Evolutionary conservation across 1,140 invertebrate species (phyloP).

Genomic region (Drosophila equinoxialis): DNA sequence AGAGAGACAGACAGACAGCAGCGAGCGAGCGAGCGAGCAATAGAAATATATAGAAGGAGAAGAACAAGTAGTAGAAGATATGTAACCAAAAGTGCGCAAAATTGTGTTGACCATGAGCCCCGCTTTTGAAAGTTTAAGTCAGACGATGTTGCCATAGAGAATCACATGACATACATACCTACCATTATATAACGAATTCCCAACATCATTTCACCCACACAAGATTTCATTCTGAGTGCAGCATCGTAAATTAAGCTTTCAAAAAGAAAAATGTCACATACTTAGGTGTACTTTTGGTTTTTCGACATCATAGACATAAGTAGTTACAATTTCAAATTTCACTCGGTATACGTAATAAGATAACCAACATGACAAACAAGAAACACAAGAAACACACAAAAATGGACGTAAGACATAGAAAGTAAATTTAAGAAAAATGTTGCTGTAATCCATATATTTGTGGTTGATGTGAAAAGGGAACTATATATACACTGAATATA

Average conservation of each 20-base stretch:
- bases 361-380: constrained; percentile 5
- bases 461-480: constrained; percentile 5
- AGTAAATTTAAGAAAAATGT: background rate
- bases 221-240: constrained; percentile 7
- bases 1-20: constrained; percentile 3
- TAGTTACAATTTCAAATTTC: constrained; percentile 40
- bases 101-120: constrained; percentile 68
- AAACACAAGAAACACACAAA: background rate
- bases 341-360: constrained; percentile 68
- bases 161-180: background rate
- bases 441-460: constrained; percentile 7
- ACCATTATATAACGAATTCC: background rate
- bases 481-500: constrained; percentile 4
- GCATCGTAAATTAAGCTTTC: constrained; percentile 63
- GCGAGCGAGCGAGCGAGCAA: constrained; percentile 4
- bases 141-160: constrained; percentile 27
- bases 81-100: constrained; percentile 62
- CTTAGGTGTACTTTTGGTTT: constrained; percentile 70
- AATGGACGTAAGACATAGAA: background rate
- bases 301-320: constrained; percentile 17
- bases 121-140: constrained; percentile 66
- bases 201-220: background rate
- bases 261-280: constrained; percentile 61
- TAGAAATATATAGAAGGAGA: background rate
- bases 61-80: constrained; percentile 13